phyloP scores from a whole-genome alignment of 2,888 invertebrate species.

The Troides aeacus region DNA sequence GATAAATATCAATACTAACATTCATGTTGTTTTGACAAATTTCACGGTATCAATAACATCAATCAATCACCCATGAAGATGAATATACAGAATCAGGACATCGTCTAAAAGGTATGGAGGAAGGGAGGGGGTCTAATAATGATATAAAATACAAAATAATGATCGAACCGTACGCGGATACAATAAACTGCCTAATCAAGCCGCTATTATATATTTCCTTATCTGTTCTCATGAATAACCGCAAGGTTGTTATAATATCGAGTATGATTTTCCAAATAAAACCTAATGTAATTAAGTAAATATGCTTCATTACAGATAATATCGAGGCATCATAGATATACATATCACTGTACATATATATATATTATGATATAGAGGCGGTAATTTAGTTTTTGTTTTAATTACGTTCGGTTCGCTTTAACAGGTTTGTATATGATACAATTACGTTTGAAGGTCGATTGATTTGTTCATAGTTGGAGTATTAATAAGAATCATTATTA shows the following conservation, averaged over 20 bases:
- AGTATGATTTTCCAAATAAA: slow-evolving; percentile 39
- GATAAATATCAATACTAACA: no score
- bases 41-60: no score
- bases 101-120: no score
- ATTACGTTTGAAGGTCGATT: neutral
- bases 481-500: neutral
- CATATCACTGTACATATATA: neutral
- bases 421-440: neutral
- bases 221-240: slow-evolving; percentile 41
- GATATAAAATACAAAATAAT: neutral
- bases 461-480: neutral
- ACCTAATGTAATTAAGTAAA: slow-evolving; percentile 47
- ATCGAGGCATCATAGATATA: slow-evolving; percentile 1
- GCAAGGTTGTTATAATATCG: slow-evolving; percentile 39
- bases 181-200: slow-evolving; percentile 23
- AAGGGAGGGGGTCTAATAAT: neutral
- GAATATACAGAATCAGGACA: no score
- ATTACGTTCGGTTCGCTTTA: neutral
- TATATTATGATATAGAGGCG: neutral
- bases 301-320: slow-evolving; percentile 44
- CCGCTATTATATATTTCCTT: slow-evolving; percentile 32
- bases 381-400: slow-evolving; percentile 2
- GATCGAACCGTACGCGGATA: slow-evolving; percentile 20
- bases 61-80: no score
- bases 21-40: no score